Base-by-base conservation (phyloP, 2,888 invertebrate species). In the Podabrus alpinus region DNA sequence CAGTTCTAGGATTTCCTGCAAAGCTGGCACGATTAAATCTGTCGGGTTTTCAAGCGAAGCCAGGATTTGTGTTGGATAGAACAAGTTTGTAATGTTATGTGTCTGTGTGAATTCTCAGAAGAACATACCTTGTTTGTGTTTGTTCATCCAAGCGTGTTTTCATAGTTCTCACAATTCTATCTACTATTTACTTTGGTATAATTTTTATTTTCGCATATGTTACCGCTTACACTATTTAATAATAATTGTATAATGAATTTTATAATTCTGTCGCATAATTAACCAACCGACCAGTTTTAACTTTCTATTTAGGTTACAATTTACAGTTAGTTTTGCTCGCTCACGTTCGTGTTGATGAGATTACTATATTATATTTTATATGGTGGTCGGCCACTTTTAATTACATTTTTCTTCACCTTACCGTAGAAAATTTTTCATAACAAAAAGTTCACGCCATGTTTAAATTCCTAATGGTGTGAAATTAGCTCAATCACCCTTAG, bases 101-200 rank as follows among this genome's bases (percentile, higher is more conserved):
- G 71, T 69, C 67, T 73, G 73, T 72, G 73, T 75, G 69, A 75
- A 74, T 78, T 78, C 78, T 69, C 71, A 75, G 78, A 77, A 78
- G 69, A 45, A 45, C 45, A 45, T 70, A 72, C 73, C 77, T 77
- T 77, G 73, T 77, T 78, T 77, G 73, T 78, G 75, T 75, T 77
- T 77, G 75, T 66, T 78, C 72, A 77, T 69, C 75, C 77, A 68
- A 78, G 73, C 78, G 78, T 73, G 69, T 68, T 74, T 74, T 72
- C 70, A 25, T 69, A 71, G 69, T 77, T 77, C 75, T 71, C 75
- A 77, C 75, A 72, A 71, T 72, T 75, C 68, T 69, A 71, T 60
- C 17, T 61, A 69, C 17, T 61, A 69, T 59, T 64, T 62, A 68
- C 68, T 66, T 71, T 19, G 59, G 59, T 25, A 71, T 45, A 71